Evolutionary conservation across 2,797 vertebrate genomes (phyloP).

Genomic region (Bovichtus diacanthus): DNA sequence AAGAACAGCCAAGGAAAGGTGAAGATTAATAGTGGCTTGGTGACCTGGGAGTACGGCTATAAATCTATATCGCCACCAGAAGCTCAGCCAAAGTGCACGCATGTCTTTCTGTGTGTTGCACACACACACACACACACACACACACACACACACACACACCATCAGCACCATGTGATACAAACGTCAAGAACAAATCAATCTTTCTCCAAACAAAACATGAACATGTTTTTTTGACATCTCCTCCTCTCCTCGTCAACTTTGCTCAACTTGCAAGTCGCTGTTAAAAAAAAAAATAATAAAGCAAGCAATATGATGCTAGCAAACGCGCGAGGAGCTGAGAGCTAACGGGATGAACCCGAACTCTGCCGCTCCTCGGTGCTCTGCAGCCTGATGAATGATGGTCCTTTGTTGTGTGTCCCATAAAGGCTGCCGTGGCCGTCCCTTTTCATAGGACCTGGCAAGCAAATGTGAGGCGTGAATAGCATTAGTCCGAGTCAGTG

Average conservation of each 20-base stretch:
- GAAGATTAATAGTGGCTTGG: slow-evolving; percentile 79
- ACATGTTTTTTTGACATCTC: background rate
- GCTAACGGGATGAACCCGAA: slow-evolving; percentile 35
- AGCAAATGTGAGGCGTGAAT: slow-evolving; percentile 82
- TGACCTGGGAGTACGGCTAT: slow-evolving; percentile 74
- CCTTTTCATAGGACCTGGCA: slow-evolving; percentile 76
- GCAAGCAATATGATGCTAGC: background rate
- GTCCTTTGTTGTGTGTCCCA: slow-evolving; percentile 74
- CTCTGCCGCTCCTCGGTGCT: slow-evolving; percentile 44
- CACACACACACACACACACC: background rate
- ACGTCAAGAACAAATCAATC: background rate
- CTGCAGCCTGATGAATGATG: slow-evolving; percentile 76
- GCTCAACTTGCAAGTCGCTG: background rate
- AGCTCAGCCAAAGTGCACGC: background rate
- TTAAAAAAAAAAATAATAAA: no score
- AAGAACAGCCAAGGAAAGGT: slow-evolving; percentile 71
- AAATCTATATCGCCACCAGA: slow-evolving; percentile 69
- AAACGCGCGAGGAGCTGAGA: slow-evolving; percentile 6
- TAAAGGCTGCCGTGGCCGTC: slow-evolving; percentile 68
- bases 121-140: background rate
- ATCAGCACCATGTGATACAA: background rate
- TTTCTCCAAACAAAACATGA: background rate
- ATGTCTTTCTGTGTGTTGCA: slow-evolving; percentile 18
- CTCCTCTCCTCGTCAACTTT: background rate
- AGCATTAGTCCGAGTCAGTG: slow-evolving; percentile 85